A percentile compares a stretch with the other conserved stretches of the same genome.
Evolutionary conservation across 2,888 invertebrate genomes (phyloP).

Genomic region (Hyalella azteca): DNA sequence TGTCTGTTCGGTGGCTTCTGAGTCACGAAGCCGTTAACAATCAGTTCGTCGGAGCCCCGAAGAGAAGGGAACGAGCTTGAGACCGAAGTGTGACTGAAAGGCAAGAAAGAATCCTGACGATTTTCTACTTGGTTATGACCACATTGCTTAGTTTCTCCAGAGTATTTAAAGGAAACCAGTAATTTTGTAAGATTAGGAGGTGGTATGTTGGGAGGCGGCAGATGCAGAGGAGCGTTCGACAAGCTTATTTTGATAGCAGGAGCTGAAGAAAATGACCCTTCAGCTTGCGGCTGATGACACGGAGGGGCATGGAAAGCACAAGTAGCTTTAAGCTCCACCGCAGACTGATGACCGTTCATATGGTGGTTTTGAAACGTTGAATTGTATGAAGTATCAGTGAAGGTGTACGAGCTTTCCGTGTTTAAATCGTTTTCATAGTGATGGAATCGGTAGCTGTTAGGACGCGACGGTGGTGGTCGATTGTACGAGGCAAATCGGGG

Average conservation of each 20-base stretch:
- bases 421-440: no score
- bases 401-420: no score
- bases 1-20: no score
- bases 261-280: background rate
- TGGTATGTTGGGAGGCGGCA: constrained; percentile 17
- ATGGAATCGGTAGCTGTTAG: background rate
- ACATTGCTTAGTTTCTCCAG: background rate
- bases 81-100: background rate
- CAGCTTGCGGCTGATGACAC: background rate
- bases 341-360: background rate
- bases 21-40: no score
- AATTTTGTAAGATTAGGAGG: constrained; percentile 23
- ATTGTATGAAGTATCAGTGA: no score
- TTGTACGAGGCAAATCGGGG: constrained; percentile 1
- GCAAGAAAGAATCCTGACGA: background rate
- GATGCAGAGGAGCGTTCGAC: constrained; percentile 14
- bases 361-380: background rate
- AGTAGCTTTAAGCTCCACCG: background rate
- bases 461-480: background rate
- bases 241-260: background rate
- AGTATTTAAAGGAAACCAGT: background rate
- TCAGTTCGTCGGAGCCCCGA: no score
- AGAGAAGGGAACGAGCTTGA: background rate
- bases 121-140: background rate
- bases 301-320: background rate